These are phyloP conservation scores for Litoditis marina DNA, from an alignment of 2,888 invertebrate species.

Conservation along the genomic window DNA sequence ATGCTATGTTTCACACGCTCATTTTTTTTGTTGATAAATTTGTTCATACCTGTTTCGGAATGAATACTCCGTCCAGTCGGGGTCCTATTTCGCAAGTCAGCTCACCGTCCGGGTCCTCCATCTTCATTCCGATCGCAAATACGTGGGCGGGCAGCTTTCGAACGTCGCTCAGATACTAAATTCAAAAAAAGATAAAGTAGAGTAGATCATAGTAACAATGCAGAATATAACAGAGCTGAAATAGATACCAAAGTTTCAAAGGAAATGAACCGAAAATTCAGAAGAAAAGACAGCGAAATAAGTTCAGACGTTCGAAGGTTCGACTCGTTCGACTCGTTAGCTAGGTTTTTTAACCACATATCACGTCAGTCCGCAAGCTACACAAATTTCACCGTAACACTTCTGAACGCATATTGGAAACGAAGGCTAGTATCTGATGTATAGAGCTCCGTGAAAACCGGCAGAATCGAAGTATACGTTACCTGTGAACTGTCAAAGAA, in stretches of 20 bases:
- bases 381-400: too few species aligned
- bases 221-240: background rate
- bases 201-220: background rate
- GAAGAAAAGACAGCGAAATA: slow-evolving; percentile 2
- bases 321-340: too few species aligned
- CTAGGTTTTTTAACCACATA: too few species aligned
- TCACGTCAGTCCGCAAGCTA: too few species aligned
- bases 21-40: background rate
- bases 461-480: too few species aligned
- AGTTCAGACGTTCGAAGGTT: too few species aligned
- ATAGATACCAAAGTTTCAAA: background rate
- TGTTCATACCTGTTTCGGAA: slow-evolving; percentile 16
- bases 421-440: too few species aligned
- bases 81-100: slow-evolving; percentile 5
- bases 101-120: slow-evolving; percentile 11
- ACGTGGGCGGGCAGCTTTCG: slow-evolving; percentile 27
- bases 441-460: too few species aligned
- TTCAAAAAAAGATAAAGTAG: background rate
- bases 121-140: slow-evolving; percentile 19
- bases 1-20: too few species aligned
- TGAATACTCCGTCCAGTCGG: slow-evolving; percentile 23
- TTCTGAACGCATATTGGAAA: too few species aligned
- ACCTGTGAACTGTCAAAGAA: background rate
- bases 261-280: background rate
- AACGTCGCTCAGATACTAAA: slow-evolving; percentile 27